Evolutionary conservation across 1,140 invertebrate genomes (phyloP).

Genomic region (Cotesia typhae): DNA sequence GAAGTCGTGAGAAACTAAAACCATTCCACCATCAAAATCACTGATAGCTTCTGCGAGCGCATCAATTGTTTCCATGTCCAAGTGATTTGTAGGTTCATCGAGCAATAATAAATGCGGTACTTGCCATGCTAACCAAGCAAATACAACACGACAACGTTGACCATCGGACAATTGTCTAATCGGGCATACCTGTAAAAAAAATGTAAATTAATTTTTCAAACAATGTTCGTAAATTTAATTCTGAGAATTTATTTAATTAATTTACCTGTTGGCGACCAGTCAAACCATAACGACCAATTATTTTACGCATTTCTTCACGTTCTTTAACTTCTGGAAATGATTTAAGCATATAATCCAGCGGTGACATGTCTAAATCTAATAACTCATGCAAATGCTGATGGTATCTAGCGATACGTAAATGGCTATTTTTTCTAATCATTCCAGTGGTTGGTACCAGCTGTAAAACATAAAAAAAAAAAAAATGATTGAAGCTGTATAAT

Average conservation of each 20-base stretch:
- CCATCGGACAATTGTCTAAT: conserved; percentile 98
- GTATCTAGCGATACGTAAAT: conserved; percentile 96
- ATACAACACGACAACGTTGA: conserved; percentile 97
- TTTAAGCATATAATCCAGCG: conserved; percentile 98
- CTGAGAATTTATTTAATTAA: background rate
- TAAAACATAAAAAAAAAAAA: conserved; percentile 42
- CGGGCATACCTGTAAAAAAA: conserved; percentile 81
- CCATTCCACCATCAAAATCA: conserved; percentile 97
- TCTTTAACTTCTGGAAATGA: conserved; percentile 97
- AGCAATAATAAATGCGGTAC: conserved; percentile 92
- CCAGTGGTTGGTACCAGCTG: conserved; percentile 92
- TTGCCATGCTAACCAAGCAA: conserved; percentile 97
- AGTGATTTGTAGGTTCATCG: conserved; percentile 99
- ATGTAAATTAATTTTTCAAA: conserved; percentile 22
- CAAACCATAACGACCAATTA: conserved; percentile 96
- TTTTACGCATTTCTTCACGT: conserved; percentile 98
- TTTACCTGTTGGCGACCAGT: conserved; percentile 93
- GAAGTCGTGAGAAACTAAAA: conserved; percentile 97
- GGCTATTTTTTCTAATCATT: conserved; percentile 97
- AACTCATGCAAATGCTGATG: conserved; percentile 99
- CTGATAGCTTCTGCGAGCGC: conserved; percentile 97
- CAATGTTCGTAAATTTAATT: too few species aligned
- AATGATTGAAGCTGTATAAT: conserved; percentile 11
- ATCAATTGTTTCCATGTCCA: conserved; percentile 99
- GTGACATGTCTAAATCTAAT: conserved; percentile 92